Evolutionary conservation across 2,113 vertebrate species (phyloP), one percentile per base, ranked within the genome.

Genomic region (Odontesthes bonariensis): DNA sequence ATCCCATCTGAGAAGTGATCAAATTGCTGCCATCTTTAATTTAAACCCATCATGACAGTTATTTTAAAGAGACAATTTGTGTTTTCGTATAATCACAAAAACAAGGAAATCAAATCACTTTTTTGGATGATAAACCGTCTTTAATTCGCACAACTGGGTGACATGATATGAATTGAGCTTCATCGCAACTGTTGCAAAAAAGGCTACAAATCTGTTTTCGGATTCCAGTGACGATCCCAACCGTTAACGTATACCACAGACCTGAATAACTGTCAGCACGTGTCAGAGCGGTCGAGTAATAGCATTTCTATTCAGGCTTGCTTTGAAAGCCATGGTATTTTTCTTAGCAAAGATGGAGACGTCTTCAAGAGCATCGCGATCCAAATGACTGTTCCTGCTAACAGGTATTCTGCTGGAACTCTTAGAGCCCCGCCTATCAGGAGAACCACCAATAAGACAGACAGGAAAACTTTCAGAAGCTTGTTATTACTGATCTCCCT

Each of bases 391-490:
- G 44, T 5, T 6, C 9, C 31, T 2, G 0, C 10, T 0, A 0
- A 3, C 55, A 47, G 0, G 10, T 1, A 32, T 14, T 16, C 0
- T 0, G 0, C 0, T 42, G 0, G 8, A 13, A 3, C 4, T 9
- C 1, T 0, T 11, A 14, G 0, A 78, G 0, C 2, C 0, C 10
- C n/a, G 4, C 8, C 4, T 0, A 53, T 0, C 20, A 66, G 0
- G 1, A 4, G 4, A 52, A 3, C 13, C 2, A 73, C 13, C 1
- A 6, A 0, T 6, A 0, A 4, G 27, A 72, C 2, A 0, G 44
- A 0, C 3, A 9, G 4, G n/a, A 66, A 0, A 0, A 2, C 0
- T 1, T 0, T 35, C 10, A 40, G 1, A 23, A 33, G 6, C 0
- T 0, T 44, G 7, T 0, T 9, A 11, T 0, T 58, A 19, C 0